Base-by-base conservation (phyloP, 2,113 vertebrate species). In the Ageneiosus marmoratus region DNA sequence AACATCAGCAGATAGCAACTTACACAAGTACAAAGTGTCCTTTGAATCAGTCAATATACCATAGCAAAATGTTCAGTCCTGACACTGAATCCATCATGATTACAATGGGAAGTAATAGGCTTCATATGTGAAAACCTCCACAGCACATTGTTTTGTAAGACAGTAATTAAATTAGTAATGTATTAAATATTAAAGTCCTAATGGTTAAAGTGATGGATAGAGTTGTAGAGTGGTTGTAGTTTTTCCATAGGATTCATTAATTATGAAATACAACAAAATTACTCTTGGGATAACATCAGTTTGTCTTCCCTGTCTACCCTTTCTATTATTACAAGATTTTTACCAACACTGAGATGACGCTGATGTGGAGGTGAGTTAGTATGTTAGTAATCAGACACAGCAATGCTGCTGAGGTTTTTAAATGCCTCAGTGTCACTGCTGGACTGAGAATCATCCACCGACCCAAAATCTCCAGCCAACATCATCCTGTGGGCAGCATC, bases 1-100 rank as follows among this genome's bases (percentile, higher is more conserved):
- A 81, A 82, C 67, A 73, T 58, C 34, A 56, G n/a, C 80, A 73
- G 37, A 73, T 29, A 50, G 37, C 79, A 81, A 72, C 74, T 48
- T 37, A 62, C 15, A 60, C 8, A 50, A 51, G 27, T 32, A 51
- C 48, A 53, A 75, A 34, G 50, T 24, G 46, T 46, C 4, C 0
- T 2, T 70, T 70, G 22, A 44, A 2, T 37, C 32, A 62, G 67
- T 44, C 67, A 41, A n/a, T 46, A n/a, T 10, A 70, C 22, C 9
- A 69, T 41, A 41, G 65, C 4, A 22, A 41, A 10, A 69, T 69
- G 10, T 10, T 41, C 18, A 22, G 18, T 67, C 32, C 18, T 20
- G 37, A 70, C 37, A 46, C 44, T 44, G 22, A 5, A 70, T 44
- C 1, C 22, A n/a, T 24, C 37, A 46, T 46, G 11, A n/a, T n/a